Evolutionary conservation across 2,888 invertebrate species (phyloP), one percentile per base, ranked within the genome.

Genomic region (Heliconius ismenius): DNA sequence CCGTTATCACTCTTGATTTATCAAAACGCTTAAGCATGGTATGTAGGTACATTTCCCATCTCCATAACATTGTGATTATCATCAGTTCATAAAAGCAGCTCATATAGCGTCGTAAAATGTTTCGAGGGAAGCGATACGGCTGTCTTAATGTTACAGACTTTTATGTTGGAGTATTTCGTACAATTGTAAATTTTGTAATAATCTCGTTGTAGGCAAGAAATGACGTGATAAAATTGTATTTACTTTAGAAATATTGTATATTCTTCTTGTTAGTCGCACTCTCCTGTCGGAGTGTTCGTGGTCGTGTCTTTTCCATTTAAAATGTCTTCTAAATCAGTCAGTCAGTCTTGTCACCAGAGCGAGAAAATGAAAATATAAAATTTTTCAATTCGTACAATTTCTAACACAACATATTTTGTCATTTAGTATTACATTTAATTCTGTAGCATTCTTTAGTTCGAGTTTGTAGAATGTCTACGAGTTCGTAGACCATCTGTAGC

Each of bases 71-170:
- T 28, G 32, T 32, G 10, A 18, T 28, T 63, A 32, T 63, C 28
- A 63, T 18, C 28, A 63, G 28, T 28, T 64, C 64, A 21, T 64
- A 64, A 64, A 64, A 32, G 10, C 32, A 9, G 32, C 28, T 64
- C 64, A 64, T 64, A 64, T 64, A 10, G 9, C 10, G 21, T 64
- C 64, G 32, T 64, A 64, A 64, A 64, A 32, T 64, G 15, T 64
- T 32, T 64, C 28, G 21, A 18, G 64, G 32, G 64, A 28, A 64
- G 15, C 62, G 62, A 26, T 49, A 49, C 13, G 9, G 21, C 28
- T 64, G 32, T 64, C 21, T 32, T 32, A 64, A 64, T 64, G 15
- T 64, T 21, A 32, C 10, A 32, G 32, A 28, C 64, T 32, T 64
- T 64, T 32, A 32, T 32, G 7, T 64, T 64, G 28, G 9, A 21